Evolutionary conservation across 1,140 invertebrate genomes (phyloP), one percentile per base, ranked within the genome.

Genomic region (Trissolcus basalis): DNA sequence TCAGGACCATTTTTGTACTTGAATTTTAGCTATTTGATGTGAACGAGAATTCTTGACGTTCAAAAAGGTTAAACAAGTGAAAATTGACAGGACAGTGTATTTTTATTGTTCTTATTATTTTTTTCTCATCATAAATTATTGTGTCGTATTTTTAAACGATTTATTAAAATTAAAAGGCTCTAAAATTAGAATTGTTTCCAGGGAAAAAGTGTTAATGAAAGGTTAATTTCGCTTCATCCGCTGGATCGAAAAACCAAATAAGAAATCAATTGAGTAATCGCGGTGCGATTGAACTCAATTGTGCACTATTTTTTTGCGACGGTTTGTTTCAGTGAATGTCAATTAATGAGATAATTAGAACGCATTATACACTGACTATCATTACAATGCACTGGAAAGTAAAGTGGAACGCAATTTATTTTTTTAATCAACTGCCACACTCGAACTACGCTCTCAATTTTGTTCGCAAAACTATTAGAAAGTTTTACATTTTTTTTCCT

Each of bases 11-110:
- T 75, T 67, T 45, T 45, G n/a, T n/a, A n/a, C n/a, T n/a, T n/a
- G n/a, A n/a, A n/a, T n/a, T n/a, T n/a, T n/a, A n/a, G n/a, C 41
- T 43, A 1, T 45, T 59, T 45, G 65, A 78, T 76, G 82, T 79
- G 19, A 27, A 27, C 19, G 36, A 9, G 5, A 45, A 58, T 43
- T 4, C 1, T 9, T 19, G 16, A 13, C 12, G 27, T 11, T 13
- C 27, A 12, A 47, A 15, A 32, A 58, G 59, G 56, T 70, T 63
- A 71, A 72, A 51, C 48, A 59, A 43, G 32, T 54, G 27, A 70
- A 43, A 58, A 55, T 50, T 49, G 51, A 44, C 19, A 41, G 9
- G n/a, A n/a, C n/a, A n/a, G n/a, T n/a, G n/a, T n/a, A n/a, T n/a
- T 27, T 27, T 27, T 27, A 27, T 27, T 27, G 19, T 27, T 27